Percentiles rank a stretch among this genome's conserved stretches.
Evolutionary conservation across 2,797 vertebrate species (phyloP).

Genomic region (Cyprinella venusta): DNA sequence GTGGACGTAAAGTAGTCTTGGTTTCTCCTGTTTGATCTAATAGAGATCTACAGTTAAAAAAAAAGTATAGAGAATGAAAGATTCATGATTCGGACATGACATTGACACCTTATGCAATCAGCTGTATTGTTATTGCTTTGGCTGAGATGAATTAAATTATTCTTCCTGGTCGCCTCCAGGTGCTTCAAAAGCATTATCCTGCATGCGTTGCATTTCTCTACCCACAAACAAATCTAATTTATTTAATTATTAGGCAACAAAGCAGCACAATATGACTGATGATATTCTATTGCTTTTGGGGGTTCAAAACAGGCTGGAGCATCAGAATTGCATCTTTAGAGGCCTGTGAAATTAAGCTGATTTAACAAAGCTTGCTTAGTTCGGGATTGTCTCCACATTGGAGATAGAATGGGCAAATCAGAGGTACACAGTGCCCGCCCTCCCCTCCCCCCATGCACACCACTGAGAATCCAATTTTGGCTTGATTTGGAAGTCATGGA

Average conservation of each 20-base stretch:
- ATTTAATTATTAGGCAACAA: slow-evolving; percentile 40
- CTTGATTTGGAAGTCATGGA: slow-evolving; percentile 23
- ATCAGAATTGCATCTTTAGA: slow-evolving; percentile 5
- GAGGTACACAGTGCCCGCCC: not conserved
- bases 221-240: slow-evolving; percentile 24
- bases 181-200: slow-evolving; percentile 12
- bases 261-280: slow-evolving; percentile 8
- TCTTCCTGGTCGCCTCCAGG: slow-evolving; percentile 17
- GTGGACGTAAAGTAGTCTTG: no score
- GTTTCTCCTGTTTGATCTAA: no score
- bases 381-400: slow-evolving; percentile 1
- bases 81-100: not conserved
- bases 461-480: slow-evolving; percentile 20
- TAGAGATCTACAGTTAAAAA: no score
- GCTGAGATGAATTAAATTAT: slow-evolving; percentile 20
- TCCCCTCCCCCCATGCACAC: not conserved
- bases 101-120: slow-evolving; percentile 16
- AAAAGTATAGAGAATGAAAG: not conserved
- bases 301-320: slow-evolving; percentile 5
- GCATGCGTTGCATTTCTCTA: not conserved
- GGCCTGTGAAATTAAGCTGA: slow-evolving; percentile 20
- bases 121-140: slow-evolving; percentile 31
- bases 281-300: not conserved
- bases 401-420: not conserved
- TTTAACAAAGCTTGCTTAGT: slow-evolving; percentile 38